Evolutionary conservation across 2,888 invertebrate species (phyloP).

Genomic region (Lasioglossum marginatum): DNA sequence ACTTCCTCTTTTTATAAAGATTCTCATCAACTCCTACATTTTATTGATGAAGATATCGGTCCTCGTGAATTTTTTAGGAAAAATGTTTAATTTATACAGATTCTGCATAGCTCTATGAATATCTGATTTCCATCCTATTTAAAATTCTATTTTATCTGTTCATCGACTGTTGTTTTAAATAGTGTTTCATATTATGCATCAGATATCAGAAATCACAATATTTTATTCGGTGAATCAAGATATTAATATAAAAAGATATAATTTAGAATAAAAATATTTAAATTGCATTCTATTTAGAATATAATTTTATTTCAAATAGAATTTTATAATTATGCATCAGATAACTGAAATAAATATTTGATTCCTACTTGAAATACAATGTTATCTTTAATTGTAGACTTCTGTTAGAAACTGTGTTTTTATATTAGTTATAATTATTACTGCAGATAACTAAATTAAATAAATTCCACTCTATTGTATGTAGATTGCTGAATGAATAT

Average conservation of each 20-base stretch:
- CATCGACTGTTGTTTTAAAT: background rate
- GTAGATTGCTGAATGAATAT: too few species aligned
- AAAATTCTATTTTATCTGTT: background rate
- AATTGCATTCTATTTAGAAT: background rate
- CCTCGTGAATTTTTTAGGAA: background rate
- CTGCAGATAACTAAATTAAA: background rate
- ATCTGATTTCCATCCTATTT: background rate
- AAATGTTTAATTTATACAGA: background rate
- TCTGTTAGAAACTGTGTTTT: background rate
- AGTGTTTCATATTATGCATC: background rate
- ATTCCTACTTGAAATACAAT: background rate
- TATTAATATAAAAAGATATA: background rate
- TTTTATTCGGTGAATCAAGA: background rate
- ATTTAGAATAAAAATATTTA: background rate
- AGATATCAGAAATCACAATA: background rate
- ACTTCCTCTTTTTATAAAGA: background rate
- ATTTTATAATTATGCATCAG: background rate
- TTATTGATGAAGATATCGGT: background rate
- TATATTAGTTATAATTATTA: too few species aligned
- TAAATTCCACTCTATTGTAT: too few species aligned
- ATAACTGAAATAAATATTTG: background rate
- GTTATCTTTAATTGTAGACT: background rate
- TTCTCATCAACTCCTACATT: background rate
- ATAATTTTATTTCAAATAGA: background rate
- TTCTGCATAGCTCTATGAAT: background rate